Conservation (phyloP, 2,797 vertebrate species). For the Pangasius krempfi region DNA sequence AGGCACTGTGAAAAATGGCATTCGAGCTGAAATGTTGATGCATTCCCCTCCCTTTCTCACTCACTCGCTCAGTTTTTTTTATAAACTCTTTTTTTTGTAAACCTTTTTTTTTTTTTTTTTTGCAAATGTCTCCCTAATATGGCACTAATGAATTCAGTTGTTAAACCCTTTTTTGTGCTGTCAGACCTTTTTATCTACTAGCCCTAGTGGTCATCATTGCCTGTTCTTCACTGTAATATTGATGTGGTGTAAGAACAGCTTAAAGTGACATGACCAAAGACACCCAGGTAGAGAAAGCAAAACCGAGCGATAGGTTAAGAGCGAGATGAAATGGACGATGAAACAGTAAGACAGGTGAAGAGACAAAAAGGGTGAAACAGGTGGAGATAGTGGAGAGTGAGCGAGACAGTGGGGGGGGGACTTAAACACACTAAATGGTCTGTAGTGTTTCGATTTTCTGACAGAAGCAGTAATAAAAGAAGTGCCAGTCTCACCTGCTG, state of each 20-base stretch:
- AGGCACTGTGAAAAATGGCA: constrained; percentile 70
- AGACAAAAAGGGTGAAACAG: not conserved
- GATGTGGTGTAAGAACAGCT: not conserved
- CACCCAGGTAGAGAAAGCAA: not conserved
- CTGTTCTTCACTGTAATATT: not conserved
- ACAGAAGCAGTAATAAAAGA: constrained; percentile 14
- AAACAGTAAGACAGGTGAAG: not conserved
- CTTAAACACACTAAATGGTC: constrained; percentile 4
- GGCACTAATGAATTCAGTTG: constrained; percentile 66
- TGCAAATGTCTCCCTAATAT: constrained; percentile 39
- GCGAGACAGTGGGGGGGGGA: not conserved
- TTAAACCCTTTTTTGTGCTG: constrained; percentile 47
- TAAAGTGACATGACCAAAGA: not conserved
- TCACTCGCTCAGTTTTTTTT: not conserved
- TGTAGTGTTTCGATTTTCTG: constrained; percentile 43
- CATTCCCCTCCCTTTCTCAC: not conserved
- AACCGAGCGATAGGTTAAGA: not conserved
- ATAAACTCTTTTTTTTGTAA: too few species aligned
- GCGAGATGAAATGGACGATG: not conserved
- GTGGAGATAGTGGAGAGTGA: not conserved
- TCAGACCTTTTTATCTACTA: not conserved
- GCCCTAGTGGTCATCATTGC: not conserved
- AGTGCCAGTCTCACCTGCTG: not conserved
- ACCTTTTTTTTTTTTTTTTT: not conserved
- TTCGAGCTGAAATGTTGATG: constrained; percentile 59